Evolutionary conservation across 2,113 vertebrate genomes (phyloP), one percentile per base, ranked within the genome.

Genomic region (Anarrhichthys ocellatus): DNA sequence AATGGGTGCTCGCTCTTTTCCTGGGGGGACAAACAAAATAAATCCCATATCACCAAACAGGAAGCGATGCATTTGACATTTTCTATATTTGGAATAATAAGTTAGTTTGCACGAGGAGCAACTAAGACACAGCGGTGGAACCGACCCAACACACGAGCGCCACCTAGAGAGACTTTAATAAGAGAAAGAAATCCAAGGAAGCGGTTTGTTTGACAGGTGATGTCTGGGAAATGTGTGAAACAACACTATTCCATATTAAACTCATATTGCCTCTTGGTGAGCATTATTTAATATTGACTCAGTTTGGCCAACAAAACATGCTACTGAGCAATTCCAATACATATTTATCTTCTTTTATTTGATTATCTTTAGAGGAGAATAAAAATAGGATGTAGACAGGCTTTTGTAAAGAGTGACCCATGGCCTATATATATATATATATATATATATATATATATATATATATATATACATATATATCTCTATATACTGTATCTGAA

Each of bases 81-180:
- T 56, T 65, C 74, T 84, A 36, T 65, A 79, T 84, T 65, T 84
- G 38, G 61, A 83, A 18, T n/a, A 62, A n/a, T n/a, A 20, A 24
- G 3, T 44, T 1, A 54, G 54, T 76, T 61, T 83, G 73, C 58
- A 44, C 52, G 62, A 15, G 18, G 24, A 64, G 65, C 22, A 73
- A 6, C 63, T 56, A 10, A 24, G 27, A 22, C 34, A 24, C 27
- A 56, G 38, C 8, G 15, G 7, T 2, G n/a, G 11, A 56, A 59
- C 2, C 6, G 0, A 11, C 40, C 56, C 69, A 71, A 72, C 42
- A 71, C 67, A 73, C 17, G 0, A 56, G 29, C 38, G 7, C 75
- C 69, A 54, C 61, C 66, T 71, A 29, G 52, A 79, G 69, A 40
- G n/a, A 9, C 18, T 24, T 9, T 2, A 20, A 5, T 11, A 14